Base-by-base conservation (phyloP, 2,888 invertebrate genomes). In the Pemphredon lugubris region DNA sequence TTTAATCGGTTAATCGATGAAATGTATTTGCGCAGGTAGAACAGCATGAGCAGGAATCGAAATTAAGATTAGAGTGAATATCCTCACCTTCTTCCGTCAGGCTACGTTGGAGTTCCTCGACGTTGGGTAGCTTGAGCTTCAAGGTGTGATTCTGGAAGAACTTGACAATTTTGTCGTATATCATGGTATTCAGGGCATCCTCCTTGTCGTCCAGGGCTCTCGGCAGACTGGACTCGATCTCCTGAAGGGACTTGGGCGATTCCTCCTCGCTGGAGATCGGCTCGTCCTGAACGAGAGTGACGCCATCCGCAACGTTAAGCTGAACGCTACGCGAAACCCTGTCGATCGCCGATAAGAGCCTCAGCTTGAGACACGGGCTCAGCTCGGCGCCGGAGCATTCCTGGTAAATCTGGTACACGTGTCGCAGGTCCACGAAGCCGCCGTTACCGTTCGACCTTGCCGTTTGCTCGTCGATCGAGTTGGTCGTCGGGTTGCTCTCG, bases 61-160 rank as follows among this genome's bases (percentile, higher is more conserved):
- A n/a, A n/a, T n/a, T n/a, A n/a, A n/a, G n/a, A n/a, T n/a, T n/a
- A n/a, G n/a, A n/a, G n/a, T n/a, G n/a, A n/a, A n/a, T n/a, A n/a
- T n/a, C 66, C 77, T 86, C 82, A 89, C 90, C 90, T 86, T 94
- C 94, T 74, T 92, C 94, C 45, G 88, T 88, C 81, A 93, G 90
- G 50, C 93, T 92, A 67, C 93, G 91, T 77, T 93, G 92, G 59
- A 93, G 84, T 72, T 94, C 94, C 53, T 92, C 92, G 58, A 93
- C 91, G 72, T 93, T 92, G 59, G 96, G 95, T 82, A 96, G 92
- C 89, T 95, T 96, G 76, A 96, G 92, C 92, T 96, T 95, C 83
- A 96, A 90, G 57, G 95, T 95, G 90, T 96, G 95, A 82, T 94
- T 93, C 90, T 94, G 93, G 90, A 96, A 92, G 90, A 96, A 96